These are phyloP conservation scores for Nesospiza acunhae DNA, from an alignment of 2,113 vertebrate species.

Conservation along the genomic window DNA sequence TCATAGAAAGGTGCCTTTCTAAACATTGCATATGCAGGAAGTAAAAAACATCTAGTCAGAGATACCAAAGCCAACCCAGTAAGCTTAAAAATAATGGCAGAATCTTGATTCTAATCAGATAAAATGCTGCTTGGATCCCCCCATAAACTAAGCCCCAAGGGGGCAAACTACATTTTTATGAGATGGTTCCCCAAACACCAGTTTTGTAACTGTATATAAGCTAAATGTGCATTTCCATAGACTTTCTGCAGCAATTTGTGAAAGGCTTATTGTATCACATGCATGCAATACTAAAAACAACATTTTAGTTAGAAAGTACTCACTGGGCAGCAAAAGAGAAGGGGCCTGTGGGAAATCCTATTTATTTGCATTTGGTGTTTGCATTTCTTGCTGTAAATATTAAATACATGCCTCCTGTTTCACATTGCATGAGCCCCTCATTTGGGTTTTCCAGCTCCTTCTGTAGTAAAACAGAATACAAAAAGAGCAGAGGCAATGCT, in stretches of 20 bases:
- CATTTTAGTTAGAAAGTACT: neutral
- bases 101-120: neutral
- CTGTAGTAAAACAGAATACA: neutral
- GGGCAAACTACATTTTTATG: neutral
- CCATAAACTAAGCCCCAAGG: neutral
- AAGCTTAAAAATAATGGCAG: neutral
- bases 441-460: neutral
- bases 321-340: neutral
- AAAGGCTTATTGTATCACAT: neutral
- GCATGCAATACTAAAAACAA: neutral
- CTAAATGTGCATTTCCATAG: neutral
- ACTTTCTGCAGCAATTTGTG: neutral
- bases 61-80: neutral
- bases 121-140: neutral
- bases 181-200: slow-evolving; percentile 4
- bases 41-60: neutral
- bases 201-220: neutral
- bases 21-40: neutral
- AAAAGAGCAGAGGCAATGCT: neutral
- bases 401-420: neutral
- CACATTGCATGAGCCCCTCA: neutral
- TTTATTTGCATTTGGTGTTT: slow-evolving; percentile 12
- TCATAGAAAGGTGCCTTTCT: neutral
- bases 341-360: neutral
- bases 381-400: neutral